Percentiles rank a stretch among this genome's conserved stretches.
These are phyloP conservation scores for Aphidoletes aphidimyza DNA, from an alignment of 2,888 invertebrate genomes.

Conservation along the genomic window DNA sequence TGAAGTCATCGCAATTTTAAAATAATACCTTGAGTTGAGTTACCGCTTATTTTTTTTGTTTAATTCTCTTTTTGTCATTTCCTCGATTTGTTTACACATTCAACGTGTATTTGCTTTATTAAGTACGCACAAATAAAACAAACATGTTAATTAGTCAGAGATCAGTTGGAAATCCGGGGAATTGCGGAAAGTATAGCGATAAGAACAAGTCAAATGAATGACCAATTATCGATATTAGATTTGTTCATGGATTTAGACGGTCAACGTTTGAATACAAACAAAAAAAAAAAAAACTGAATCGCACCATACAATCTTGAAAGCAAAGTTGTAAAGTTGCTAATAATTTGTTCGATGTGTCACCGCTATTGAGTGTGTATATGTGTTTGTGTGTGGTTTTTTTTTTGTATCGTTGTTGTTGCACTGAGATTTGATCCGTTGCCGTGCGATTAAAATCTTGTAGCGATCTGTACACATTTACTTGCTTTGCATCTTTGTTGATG, in stretches of 20 bases:
- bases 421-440: neutral
- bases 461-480: neutral
- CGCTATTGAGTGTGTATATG: no score
- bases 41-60: no score
- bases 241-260: no score
- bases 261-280: no score
- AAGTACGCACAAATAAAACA: neutral
- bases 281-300: no score
- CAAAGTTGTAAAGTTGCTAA: no score
- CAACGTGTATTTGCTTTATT: neutral
- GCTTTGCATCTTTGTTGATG: neutral
- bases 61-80: slow-evolving; percentile 41
- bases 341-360: no score
- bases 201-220: neutral
- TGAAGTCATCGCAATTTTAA: no score
- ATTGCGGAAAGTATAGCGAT: neutral
- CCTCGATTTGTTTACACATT: neutral
- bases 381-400: no score
- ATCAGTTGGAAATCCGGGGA: neutral
- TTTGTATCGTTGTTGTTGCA: no score
- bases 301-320: no score
- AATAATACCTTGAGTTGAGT: neutral
- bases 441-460: neutral
- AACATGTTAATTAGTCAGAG: neutral
- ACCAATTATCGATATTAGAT: neutral